A percentile compares a stretch with the other conserved stretches of the same genome.
These are phyloP conservation scores for Acanthosepion pharaonis DNA, from an alignment of 2,888 invertebrate genomes.

Conservation along the genomic window DNA sequence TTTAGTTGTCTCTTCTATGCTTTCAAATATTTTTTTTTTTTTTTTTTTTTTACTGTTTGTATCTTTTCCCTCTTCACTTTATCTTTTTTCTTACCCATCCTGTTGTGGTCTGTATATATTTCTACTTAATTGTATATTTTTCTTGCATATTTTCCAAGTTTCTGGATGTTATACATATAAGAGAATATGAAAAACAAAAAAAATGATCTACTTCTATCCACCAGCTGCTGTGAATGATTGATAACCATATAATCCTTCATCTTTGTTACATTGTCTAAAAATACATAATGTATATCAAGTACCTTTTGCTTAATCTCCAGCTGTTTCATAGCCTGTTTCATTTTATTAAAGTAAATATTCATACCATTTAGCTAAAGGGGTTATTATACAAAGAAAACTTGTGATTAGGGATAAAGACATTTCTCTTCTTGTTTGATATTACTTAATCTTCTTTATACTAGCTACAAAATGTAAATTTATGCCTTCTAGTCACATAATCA, in stretches of 20 bases:
- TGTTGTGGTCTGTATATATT: too few relatives aligned
- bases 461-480: background rate
- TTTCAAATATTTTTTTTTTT: too few relatives aligned
- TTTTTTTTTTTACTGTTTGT: too few relatives aligned
- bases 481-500: background rate
- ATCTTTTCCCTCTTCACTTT: too few relatives aligned
- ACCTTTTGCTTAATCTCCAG: background rate
- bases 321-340: background rate
- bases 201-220: background rate
- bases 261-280: constrained; percentile 33
- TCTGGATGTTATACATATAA: background rate
- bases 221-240: constrained; percentile 33
- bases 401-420: background rate
- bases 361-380: background rate
- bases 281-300: background rate
- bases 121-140: background rate
- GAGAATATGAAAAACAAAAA: background rate
- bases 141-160: background rate
- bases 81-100: too few relatives aligned
- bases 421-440: background rate
- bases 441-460: background rate
- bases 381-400: background rate
- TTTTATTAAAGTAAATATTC: background rate
- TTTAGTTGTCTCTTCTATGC: too few relatives aligned
- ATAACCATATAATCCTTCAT: background rate